A percentile compares a stretch with the other conserved stretches of the same genome.
phyloP scores from a whole-genome alignment of 2,888 invertebrate species.

The Synanthedon formicaeformis region DNA sequence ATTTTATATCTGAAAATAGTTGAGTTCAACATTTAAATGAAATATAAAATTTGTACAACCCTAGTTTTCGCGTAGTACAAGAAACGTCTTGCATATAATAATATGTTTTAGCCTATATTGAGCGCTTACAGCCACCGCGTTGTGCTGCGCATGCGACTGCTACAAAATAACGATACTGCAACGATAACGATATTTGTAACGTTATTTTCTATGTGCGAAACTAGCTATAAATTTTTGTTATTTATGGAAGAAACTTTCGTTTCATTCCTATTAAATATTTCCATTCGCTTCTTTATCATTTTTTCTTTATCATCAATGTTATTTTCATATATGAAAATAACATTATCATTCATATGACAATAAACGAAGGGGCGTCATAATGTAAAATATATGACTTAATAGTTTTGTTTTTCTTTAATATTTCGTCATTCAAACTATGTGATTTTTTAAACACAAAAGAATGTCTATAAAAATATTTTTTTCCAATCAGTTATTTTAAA shows the following conservation, averaged over 20 bases:
- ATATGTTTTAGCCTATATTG: slow-evolving; percentile 70
- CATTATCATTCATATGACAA: too few relatives aligned
- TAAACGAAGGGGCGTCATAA: too few relatives aligned
- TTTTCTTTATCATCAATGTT: too few relatives aligned
- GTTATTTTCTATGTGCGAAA: neutral
- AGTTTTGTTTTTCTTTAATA: neutral
- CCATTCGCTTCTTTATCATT: too few relatives aligned
- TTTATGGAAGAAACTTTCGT: too few relatives aligned
- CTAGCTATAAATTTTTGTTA: too few relatives aligned
- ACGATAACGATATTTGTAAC: neutral
- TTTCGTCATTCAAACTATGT: neutral
- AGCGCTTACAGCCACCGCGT: slow-evolving; percentile 46
- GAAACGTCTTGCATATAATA: slow-evolving; percentile 71
- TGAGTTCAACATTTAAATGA: too few relatives aligned
- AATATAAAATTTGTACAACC: slow-evolving; percentile 25
- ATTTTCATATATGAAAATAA: too few relatives aligned
- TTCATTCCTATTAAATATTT: too few relatives aligned
- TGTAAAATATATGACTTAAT: too few relatives aligned
- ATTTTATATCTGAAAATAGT: too few relatives aligned
- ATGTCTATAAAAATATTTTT: slow-evolving; percentile 1
- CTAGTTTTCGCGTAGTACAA: slow-evolving; percentile 65
- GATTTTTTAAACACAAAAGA: neutral
- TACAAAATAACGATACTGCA: neutral
- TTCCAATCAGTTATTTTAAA: slow-evolving; percentile 15
- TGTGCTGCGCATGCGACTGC: slow-evolving; percentile 24